A percentile compares a stretch with the other conserved stretches of the same genome.
Conservation (phyloP, 2,113 vertebrate species). For the Gavialis gangeticus region DNA sequence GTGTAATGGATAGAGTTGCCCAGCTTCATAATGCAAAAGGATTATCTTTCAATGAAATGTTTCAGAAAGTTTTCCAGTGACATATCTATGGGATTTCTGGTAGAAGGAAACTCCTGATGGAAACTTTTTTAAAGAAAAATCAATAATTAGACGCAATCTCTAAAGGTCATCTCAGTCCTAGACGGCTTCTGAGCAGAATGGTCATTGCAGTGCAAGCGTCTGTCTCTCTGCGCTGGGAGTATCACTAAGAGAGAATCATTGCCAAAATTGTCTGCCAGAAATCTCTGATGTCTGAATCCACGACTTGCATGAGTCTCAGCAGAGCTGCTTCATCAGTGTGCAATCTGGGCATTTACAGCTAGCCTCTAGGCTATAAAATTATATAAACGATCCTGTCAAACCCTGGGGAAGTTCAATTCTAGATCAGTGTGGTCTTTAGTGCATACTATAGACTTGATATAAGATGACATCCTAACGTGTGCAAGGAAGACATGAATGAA, state of each 20-base stretch:
- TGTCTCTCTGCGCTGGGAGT: not conserved
- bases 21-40: not conserved
- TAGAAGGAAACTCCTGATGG: not conserved
- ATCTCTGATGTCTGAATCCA: not conserved
- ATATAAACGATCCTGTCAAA: not conserved
- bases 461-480: not conserved
- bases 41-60: fast-evolving
- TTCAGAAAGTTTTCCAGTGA: not conserved
- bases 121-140: not conserved
- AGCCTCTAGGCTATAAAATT: not conserved
- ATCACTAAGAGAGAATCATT: not conserved
- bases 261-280: not conserved
- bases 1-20: fast-evolving
- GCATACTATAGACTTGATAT: not conserved
- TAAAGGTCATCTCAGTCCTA: not conserved
- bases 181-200: not conserved
- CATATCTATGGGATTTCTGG: not conserved
- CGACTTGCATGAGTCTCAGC: not conserved
- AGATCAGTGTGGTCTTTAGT: not conserved
- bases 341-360: not conserved
- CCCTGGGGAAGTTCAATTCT: not conserved
- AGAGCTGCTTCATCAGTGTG: fast-evolving
- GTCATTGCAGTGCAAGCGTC: not conserved
- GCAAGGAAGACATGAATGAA: not conserved
- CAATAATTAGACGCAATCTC: not conserved